Base-by-base conservation (phyloP, 2,888 invertebrate species). In the Petrolisthes cinctipes region DNA sequence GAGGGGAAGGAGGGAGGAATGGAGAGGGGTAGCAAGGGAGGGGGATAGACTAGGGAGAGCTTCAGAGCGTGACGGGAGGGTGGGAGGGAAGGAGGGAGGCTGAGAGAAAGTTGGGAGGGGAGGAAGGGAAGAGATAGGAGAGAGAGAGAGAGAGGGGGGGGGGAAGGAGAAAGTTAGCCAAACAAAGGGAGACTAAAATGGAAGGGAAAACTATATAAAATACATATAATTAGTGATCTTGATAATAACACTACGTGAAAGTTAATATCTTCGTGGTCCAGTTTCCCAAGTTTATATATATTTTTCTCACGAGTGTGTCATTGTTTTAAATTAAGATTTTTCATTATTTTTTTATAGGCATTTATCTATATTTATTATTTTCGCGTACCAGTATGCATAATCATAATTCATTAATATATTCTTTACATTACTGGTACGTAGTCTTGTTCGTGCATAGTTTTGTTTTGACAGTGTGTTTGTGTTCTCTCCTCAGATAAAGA, bases 101-200 rank as follows among this genome's bases (percentile, higher is more conserved):
- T 14, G 23, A 0, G 14, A 76, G 76, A 23, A n/a, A n/a, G 37
- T 20, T 0, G 14, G 17, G 66, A 66, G 14, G 17, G 17, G 17
- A 14, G 11, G 17, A 66, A 11, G 51, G 75, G 51, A 11, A 75
- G 75, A 75, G 23, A 75, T n/a, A 17, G 11, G 37, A 71, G 7
- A 71, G 71, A 71, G 71, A 71, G 73, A 73, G 14, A 73, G 73
- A n/a, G 73, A n/a, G 20, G 23, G 23, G 23, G n/a, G 71, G n/a
- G 11, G 20, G 73, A 73, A 37, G 20, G 23, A 73, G 73, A 23
- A 11, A 20, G n/a, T 73, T 9, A 73, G 73, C 37, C 9, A 23
- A 23, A 20, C 20, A 73, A n/a, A n/a, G 9, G 7, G 20, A 37
- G 75, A 23, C 14, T 75, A 37, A 23, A 6, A 51, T 14, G 53